Percentiles rank a stretch among this genome's conserved stretches.
Evolutionary conservation across 2,888 invertebrate species (phyloP).

Genomic region (Lymantria dispar): DNA sequence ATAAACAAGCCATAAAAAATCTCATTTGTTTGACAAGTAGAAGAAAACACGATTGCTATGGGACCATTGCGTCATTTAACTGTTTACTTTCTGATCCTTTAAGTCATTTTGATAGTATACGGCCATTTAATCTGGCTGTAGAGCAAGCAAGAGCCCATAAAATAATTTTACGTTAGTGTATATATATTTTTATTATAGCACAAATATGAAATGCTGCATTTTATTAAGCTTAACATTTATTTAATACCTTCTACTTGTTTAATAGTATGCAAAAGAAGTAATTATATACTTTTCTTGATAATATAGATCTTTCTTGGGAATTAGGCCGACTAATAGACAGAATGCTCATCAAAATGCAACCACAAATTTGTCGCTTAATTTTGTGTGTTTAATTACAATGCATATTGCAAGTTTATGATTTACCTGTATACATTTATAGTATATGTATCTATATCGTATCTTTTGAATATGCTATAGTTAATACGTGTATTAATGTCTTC

Average conservation of each 20-base stretch:
- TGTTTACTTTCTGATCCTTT: slow-evolving; percentile 5
- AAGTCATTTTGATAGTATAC: slow-evolving; percentile 32
- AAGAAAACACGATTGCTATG: slow-evolving; percentile 1
- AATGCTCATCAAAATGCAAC: too few relatives aligned
- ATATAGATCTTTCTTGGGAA: background rate
- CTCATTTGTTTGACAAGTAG: slow-evolving; percentile 7
- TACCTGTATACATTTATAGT: too few relatives aligned
- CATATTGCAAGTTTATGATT: too few relatives aligned
- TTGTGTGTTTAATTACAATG: too few relatives aligned
- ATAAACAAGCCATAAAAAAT: slow-evolving; percentile 23
- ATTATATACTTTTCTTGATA: background rate
- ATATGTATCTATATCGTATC: too few relatives aligned
- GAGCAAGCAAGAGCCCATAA: slow-evolving; percentile 47
- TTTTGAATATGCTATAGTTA: too few relatives aligned
- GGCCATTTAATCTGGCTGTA: slow-evolving; percentile 47
- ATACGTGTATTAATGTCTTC: too few relatives aligned
- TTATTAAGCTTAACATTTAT: slow-evolving; percentile 25
- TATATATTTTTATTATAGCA: slow-evolving; percentile 52
- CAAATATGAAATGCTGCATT: slow-evolving; percentile 19
- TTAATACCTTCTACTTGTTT: slow-evolving; percentile 6
- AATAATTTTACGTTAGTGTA: slow-evolving; percentile 54
- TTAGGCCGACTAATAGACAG: too few relatives aligned
- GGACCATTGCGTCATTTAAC: background rate
- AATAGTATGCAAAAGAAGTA: background rate
- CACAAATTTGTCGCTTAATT: too few relatives aligned